Percentiles rank a stretch among this genome's conserved stretches.
Conservation (phyloP, 2,888 invertebrate genomes). For the Hypomecis punctinalis region DNA sequence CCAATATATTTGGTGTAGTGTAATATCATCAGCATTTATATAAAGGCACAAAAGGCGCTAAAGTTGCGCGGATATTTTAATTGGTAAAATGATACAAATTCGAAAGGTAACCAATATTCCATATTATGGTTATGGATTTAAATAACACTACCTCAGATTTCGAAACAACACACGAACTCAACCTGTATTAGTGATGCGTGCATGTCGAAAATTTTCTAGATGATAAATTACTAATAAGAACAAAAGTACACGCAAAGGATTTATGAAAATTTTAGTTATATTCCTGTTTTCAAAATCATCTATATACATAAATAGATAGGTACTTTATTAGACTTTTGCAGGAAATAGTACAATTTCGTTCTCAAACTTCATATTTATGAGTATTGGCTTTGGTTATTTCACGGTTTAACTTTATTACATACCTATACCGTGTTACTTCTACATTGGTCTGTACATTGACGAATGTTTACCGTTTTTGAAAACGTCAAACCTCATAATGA, state of each 20-base stretch:
- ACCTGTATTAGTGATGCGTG: no score
- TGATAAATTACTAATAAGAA: no score
- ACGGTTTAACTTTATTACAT: constrained; percentile 72
- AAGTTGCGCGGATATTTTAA: constrained; percentile 18
- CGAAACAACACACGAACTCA: no score
- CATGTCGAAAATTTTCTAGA: no score
- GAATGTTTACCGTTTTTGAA: constrained; percentile 10
- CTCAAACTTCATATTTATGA: constrained; percentile 62
- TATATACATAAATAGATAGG: neutral
- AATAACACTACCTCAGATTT: no score
- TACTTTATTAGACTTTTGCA: constrained; percentile 24
- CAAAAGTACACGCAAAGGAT: neutral
- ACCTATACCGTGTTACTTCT: constrained; percentile 42
- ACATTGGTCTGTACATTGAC: constrained; percentile 11
- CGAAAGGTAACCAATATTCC: constrained; percentile 9
- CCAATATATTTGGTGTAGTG: constrained; percentile 46
- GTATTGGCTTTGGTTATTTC: constrained; percentile 75
- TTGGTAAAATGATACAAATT: neutral
- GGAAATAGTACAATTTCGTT: constrained; percentile 47
- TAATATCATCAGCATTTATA: constrained; percentile 51
- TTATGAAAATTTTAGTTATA: neutral
- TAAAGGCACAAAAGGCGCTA: constrained; percentile 54
- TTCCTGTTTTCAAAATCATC: no score
- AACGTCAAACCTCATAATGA: constrained; percentile 3
- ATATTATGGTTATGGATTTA: no score